Evolutionary conservation across 1,140 invertebrate species (phyloP).

Genomic region (Amyelois transitella): DNA sequence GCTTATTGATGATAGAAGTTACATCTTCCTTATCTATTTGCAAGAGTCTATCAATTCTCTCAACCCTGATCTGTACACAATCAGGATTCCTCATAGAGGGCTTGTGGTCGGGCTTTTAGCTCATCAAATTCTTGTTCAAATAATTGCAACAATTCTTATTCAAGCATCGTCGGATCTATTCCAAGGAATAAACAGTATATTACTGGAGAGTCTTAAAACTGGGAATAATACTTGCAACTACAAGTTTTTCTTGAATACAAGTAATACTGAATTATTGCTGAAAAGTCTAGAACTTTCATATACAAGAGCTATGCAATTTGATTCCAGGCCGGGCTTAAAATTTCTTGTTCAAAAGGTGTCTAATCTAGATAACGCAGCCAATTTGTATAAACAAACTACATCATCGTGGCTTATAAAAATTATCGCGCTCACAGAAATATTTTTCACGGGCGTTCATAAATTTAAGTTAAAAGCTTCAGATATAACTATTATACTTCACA

Average conservation of each 20-base stretch:
- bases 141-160: conserved; percentile 89
- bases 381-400: conserved; percentile 94
- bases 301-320: conserved; percentile 87
- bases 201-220: conserved; percentile 75
- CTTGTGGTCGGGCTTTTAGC: conserved; percentile 91
- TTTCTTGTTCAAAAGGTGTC: conserved; percentile 95
- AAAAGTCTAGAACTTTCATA: conserved; percentile 88
- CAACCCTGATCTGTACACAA: conserved; percentile 86
- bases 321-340: conserved; percentile 91
- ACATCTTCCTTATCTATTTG: conserved; percentile 92
- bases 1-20: conserved; percentile 85
- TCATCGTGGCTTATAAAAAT: conserved; percentile 92
- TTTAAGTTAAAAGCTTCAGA: conserved; percentile 78
- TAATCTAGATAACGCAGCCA: conserved; percentile 89
- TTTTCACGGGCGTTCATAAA: conserved; percentile 78
- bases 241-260: conserved; percentile 69
- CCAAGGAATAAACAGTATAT: conserved; percentile 75
- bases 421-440: conserved; percentile 89
- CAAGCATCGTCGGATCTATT: conserved; percentile 77
- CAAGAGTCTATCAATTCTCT: conserved; percentile 81
- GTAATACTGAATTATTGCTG: conserved; percentile 81
- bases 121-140: conserved; percentile 93
- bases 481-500: conserved; percentile 79
- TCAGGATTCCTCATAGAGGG: conserved; percentile 89
- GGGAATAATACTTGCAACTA: conserved; percentile 73